These are phyloP conservation scores for Tipula unca DNA, from an alignment of 2,888 invertebrate genomes.

Conservation along the genomic window DNA sequence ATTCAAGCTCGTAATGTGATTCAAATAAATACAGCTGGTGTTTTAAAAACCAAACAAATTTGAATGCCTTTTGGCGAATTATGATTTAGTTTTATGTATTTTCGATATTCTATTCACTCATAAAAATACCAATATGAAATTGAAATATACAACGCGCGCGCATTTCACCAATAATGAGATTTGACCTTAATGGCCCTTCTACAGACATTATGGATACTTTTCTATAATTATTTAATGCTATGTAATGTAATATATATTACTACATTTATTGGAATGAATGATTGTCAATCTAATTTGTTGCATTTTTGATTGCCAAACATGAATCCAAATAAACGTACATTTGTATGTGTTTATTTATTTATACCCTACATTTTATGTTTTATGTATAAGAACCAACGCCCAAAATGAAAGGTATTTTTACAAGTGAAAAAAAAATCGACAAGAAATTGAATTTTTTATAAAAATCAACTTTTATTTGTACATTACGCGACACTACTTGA, in stretches of 20 bases:
- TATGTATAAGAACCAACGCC: constrained; percentile 2
- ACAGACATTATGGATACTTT: neutral
- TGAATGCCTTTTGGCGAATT: neutral
- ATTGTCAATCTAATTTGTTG: neutral
- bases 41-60: neutral
- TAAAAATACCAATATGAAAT: neutral
- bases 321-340: neutral
- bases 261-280: neutral
- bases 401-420: neutral
- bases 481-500: neutral
- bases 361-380: neutral
- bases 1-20: neutral
- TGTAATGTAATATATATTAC: neutral
- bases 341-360: neutral
- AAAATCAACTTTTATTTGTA: neutral
- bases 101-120: neutral
- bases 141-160: neutral
- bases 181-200: neutral
- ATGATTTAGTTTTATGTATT: neutral
- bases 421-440: neutral
- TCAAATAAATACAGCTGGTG: neutral
- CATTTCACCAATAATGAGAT: neutral
- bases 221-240: neutral
- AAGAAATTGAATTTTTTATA: neutral
- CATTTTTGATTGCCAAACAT: neutral